A percentile compares a stretch with the other conserved stretches of the same genome.
Conservation (phyloP, 2,888 invertebrate genomes). For the Acholoe squamosa region DNA sequence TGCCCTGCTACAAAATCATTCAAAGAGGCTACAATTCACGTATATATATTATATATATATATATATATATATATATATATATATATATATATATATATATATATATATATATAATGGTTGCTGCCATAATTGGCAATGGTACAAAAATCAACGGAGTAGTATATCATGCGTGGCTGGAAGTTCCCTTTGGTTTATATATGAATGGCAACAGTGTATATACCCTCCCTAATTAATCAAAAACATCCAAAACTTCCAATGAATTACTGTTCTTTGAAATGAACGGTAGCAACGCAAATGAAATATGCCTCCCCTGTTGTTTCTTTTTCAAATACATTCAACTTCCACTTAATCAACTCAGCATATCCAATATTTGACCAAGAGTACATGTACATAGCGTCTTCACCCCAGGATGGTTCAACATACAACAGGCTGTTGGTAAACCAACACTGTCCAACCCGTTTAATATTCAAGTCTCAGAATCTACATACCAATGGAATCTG, state of each 20-base stretch:
- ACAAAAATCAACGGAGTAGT: slow-evolving; percentile 43
- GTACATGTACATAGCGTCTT: neutral
- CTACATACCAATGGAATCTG: neutral
- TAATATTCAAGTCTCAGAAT: neutral
- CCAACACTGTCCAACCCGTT: neutral
- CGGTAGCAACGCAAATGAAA: neutral
- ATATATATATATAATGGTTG: too few species aligned
- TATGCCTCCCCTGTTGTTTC: neutral
- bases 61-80: too few species aligned
- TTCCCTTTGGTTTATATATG: neutral
- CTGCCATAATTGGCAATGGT: slow-evolving; percentile 16
- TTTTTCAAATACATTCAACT: neutral
- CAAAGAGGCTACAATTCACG: neutral
- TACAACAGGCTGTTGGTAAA: neutral
- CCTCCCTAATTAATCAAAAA: neutral
- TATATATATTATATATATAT: too few species aligned
- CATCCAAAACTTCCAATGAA: neutral
- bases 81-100: too few species aligned
- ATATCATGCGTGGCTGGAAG: neutral
- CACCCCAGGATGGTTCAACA: neutral
- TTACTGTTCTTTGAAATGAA: neutral
- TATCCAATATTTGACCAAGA: neutral
- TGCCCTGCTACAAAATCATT: slow-evolving; percentile 27
- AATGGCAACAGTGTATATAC: neutral
- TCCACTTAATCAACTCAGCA: neutral